These are phyloP conservation scores for Alauda arvensis DNA, from an alignment of 2,797 vertebrate genomes.

Conservation along the genomic window DNA sequence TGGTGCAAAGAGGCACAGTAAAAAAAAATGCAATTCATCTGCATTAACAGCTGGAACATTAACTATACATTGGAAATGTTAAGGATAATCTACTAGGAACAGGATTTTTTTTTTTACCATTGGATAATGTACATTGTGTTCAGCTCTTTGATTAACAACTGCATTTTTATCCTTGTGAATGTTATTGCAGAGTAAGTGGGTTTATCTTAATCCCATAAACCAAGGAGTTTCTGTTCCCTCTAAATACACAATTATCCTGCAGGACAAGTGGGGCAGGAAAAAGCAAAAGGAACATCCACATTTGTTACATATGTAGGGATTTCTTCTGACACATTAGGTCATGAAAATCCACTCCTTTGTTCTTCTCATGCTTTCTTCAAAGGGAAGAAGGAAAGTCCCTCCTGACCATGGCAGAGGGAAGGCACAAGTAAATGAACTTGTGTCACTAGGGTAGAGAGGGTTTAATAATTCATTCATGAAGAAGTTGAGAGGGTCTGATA, in stretches of 20 bases:
- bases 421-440: not conserved
- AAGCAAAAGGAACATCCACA: not conserved
- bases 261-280: not conserved
- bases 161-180: not conserved
- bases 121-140: not conserved
- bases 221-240: not conserved
- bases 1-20: not conserved
- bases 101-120: not conserved
- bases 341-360: not conserved
- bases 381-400: not conserved
- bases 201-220: slow-evolving; percentile 25
- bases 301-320: accelerated
- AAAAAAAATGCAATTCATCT: not conserved
- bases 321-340: not conserved
- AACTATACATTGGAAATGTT: not conserved
- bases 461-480: not conserved
- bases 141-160: not conserved
- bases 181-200: slow-evolving; percentile 9
- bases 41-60: slow-evolving; percentile 2
- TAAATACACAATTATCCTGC: not conserved
- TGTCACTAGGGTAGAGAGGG: not conserved
- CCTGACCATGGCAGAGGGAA: not conserved
- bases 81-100: not conserved
- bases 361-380: not conserved
- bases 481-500: not conserved